A percentile compares a stretch with the other conserved stretches of the same genome.
Evolutionary conservation across 2,113 vertebrate species (phyloP).

Genomic region (Raja brachyura): DNA sequence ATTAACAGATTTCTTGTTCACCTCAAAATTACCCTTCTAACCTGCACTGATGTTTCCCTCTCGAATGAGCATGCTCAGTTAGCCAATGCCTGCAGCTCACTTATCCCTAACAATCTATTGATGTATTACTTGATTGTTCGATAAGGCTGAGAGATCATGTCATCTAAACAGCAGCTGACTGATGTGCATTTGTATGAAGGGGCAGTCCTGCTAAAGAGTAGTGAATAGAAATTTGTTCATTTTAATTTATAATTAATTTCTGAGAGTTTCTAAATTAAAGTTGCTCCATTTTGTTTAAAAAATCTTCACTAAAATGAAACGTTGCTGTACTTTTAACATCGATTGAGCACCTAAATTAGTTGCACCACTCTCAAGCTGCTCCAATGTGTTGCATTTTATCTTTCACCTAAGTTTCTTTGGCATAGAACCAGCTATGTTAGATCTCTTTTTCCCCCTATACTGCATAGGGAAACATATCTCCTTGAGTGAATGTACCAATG

Average conservation of each 20-base stretch:
- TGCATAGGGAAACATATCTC: not conserved
- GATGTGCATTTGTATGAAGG: not conserved
- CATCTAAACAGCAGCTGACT: slow-evolving; percentile 1
- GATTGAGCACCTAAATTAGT: not conserved
- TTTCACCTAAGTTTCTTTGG: not conserved
- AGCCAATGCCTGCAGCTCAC: slow-evolving; percentile 43
- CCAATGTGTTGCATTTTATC: not conserved
- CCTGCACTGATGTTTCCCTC: not conserved
- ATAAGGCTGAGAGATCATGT: not conserved
- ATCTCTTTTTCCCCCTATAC: not conserved
- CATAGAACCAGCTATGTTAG: not conserved
- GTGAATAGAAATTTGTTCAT: not conserved
- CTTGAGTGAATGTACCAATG: too few species aligned
- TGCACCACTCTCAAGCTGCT: not conserved
- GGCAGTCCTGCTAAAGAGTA: not conserved
- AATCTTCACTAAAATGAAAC: not conserved
- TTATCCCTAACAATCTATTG: not conserved
- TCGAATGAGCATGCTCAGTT: slow-evolving; percentile 49
- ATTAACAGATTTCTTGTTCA: not conserved
- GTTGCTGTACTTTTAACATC: not conserved
- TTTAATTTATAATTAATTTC: not conserved
- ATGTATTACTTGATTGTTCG: not conserved
- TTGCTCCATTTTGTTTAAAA: not conserved
- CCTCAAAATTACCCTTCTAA: not conserved
- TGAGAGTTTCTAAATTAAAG: not conserved